Evolutionary conservation across 2,797 vertebrate species (phyloP).

Genomic region (Parotocinclus haroldoi): DNA sequence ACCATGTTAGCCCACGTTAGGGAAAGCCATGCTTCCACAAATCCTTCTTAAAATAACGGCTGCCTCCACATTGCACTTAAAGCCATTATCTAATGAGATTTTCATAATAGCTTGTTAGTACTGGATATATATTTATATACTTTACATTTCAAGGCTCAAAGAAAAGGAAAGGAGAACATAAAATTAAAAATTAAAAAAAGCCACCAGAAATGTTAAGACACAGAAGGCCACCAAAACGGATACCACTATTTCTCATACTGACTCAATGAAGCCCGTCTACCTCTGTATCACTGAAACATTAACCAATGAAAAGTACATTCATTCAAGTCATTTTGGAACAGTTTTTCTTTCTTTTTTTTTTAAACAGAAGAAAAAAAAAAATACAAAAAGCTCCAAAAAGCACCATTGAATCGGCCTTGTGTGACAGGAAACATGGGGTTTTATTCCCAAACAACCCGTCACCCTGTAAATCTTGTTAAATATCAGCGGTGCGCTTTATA

Average conservation of each 20-base stretch:
- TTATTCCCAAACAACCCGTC: constrained; percentile 54
- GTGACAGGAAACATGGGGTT: constrained; percentile 57
- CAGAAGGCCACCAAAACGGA: constrained; percentile 68
- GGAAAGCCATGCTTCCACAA: constrained; percentile 59
- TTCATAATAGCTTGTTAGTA: constrained; percentile 67
- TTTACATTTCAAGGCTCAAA: constrained; percentile 74
- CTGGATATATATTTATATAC: constrained; percentile 62
- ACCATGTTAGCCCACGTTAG: constrained; percentile 65
- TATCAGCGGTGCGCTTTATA: constrained; percentile 61
- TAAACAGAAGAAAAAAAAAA: constrained; percentile 53
- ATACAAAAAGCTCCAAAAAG: constrained; percentile 80
- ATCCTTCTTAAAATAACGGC: constrained; percentile 61
- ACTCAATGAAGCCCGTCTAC: constrained; percentile 61
- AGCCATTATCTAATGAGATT: constrained; percentile 56
- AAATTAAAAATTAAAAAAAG: constrained; percentile 31
- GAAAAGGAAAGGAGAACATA: constrained; percentile 54
- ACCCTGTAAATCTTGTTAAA: constrained; percentile 71
- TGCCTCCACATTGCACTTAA: constrained; percentile 69
- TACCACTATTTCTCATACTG: constrained; percentile 50
- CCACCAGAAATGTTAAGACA: constrained; percentile 55
- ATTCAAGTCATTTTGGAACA: constrained; percentile 84
- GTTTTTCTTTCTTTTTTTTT: constrained; percentile 56
- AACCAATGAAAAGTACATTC: constrained; percentile 77
- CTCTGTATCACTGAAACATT: constrained; percentile 66
- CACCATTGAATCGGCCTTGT: constrained; percentile 79